Evolutionary conservation across 2,888 invertebrate species (phyloP), one percentile per base, ranked within the genome.

Genomic region (Aporophyla nigra): DNA sequence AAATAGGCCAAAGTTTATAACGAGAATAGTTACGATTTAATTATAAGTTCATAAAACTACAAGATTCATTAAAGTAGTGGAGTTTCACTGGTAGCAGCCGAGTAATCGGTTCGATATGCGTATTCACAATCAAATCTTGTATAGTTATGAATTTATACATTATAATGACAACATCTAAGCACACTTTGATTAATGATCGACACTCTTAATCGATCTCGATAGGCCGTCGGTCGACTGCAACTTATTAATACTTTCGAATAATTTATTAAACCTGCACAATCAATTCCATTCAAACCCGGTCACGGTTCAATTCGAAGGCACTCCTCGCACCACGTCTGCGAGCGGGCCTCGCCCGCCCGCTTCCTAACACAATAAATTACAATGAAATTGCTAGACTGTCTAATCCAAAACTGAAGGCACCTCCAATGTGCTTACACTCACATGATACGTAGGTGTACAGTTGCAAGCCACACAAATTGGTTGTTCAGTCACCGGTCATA

Each of bases 221-320:
- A 91, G 91, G 91, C 90, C 91, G 85, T 90, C 88, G 88, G 85
- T 90, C 89, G 90, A 88, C 86, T 88, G 89, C 88, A 90, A 90
- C 89, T 88, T 89, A 91, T 91, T 94, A 94, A 94, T 94, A 94
- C 93, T 93, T 93, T 92, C 85, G 80, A 91, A 91, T 92, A 92
- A 91, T 89, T 92, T 90, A 90, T 80, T 87, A 86, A 87, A 86
- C 78, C 89, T 86, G 86, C 80, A 76, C 82, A 83, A 88, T 90
- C 86, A 88, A 90, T 91, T 91, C 87, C 87, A 87, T 90, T 87
- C 84, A 85, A 86, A 89, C 88, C 90, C 85, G 80, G 80, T 88
- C 81, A 89, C 88, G 83, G 87, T 83, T 87, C 82, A 63, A 71
- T 80, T 82, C 86, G 85, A 94, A 94, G 95, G 94, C 94, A 95